Conservation (phyloP, 1,140 invertebrate genomes). For the Brachystomella parvula region DNA sequence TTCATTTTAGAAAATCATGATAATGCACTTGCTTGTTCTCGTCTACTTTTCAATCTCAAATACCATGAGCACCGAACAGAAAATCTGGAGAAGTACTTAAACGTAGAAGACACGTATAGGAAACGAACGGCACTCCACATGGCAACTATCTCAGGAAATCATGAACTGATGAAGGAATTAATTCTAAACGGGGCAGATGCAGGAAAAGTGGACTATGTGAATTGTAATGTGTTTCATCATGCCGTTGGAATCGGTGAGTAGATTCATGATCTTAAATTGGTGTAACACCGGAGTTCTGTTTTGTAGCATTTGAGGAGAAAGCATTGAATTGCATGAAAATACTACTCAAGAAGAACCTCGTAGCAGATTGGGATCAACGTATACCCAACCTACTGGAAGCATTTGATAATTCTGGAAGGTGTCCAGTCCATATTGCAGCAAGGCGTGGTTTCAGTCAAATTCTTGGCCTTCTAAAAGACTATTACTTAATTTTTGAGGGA, state of each 20-base stretch:
- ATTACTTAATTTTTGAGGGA: background rate
- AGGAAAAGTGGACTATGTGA: background rate
- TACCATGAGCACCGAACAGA: background rate
- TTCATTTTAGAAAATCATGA: background rate
- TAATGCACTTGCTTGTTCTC: background rate
- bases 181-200: conserved; percentile 8
- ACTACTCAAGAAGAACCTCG: background rate
- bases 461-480: background rate
- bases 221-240: conserved; percentile 6
- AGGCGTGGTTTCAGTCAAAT: background rate
- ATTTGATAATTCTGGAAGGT: background rate
- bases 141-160: background rate
- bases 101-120: background rate
- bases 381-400: background rate
- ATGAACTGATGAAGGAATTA: background rate
- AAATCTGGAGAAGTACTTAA: background rate
- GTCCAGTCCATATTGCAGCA: conserved; percentile 13
- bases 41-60: background rate
- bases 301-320: background rate
- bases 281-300: background rate
- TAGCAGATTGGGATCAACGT: background rate
- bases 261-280: background rate
- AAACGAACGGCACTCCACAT: conserved; percentile 1
- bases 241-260: conserved; percentile 9
- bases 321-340: background rate